phyloP scores from a whole-genome alignment of 1,140 invertebrate species.

The Heterodera schachtii region DNA sequence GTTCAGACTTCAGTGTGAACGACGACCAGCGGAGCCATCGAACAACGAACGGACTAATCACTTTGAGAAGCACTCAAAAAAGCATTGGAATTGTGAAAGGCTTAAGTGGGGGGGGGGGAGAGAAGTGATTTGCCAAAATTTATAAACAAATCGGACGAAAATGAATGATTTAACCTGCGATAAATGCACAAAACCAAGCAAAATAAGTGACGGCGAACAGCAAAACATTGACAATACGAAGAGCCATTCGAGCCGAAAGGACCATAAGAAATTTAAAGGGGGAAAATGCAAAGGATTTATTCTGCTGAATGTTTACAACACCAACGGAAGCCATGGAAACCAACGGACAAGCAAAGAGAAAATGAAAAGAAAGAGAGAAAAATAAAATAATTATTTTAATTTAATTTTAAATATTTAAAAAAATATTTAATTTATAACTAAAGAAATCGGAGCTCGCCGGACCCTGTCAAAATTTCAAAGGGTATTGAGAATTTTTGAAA shows the following conservation, averaged over 20 bases:
- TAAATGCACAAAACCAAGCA: conserved; percentile 32
- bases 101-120: not conserved
- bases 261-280: not conserved
- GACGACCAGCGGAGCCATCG: not conserved
- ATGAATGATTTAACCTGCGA: not conserved
- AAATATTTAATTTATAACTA: too few relatives aligned
- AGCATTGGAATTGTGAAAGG: not conserved
- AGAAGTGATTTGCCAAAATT: not conserved
- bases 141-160: not conserved
- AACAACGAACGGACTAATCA: not conserved
- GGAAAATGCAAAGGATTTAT: too few relatives aligned
- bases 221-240: conserved; percentile 13
- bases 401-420: too few relatives aligned
- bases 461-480: too few relatives aligned
- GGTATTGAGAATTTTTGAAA: too few relatives aligned
- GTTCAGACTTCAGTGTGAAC: not conserved
- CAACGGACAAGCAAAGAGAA: not conserved
- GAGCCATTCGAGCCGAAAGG: conserved; percentile 51
- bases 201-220: conserved; percentile 15
- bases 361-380: too few relatives aligned
- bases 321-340: not conserved
- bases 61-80: not conserved
- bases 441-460: too few relatives aligned
- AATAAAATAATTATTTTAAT: too few relatives aligned
- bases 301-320: not conserved